Percentiles rank a stretch among this genome's conserved stretches.
phyloP scores from a whole-genome alignment of 2,113 vertebrate species.

The Gallinago paraguaiae region DNA sequence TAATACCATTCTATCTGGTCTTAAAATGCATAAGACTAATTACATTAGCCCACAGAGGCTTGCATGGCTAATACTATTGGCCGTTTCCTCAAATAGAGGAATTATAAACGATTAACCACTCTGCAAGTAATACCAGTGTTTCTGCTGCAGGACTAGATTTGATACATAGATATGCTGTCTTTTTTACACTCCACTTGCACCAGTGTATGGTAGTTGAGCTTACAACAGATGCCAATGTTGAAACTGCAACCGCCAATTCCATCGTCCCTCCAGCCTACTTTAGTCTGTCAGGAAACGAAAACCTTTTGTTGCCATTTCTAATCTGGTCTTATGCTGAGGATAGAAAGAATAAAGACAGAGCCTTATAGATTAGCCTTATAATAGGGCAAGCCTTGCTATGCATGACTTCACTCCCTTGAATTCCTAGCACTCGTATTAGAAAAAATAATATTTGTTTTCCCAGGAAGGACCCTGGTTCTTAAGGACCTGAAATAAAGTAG shows the following conservation, averaged over 20 bases:
- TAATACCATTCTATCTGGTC: conserved; percentile 60
- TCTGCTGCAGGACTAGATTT: not conserved
- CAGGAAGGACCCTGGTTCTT: not conserved
- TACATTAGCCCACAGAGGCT: conserved; percentile 62
- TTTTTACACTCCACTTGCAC: not conserved
- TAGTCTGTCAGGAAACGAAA: not conserved
- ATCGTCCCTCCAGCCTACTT: not conserved
- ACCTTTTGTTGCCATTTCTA: conserved; percentile 47
- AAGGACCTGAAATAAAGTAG: not conserved
- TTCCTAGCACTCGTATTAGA: not conserved
- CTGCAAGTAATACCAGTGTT: not conserved
- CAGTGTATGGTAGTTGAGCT: not conserved
- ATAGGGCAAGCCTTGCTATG: not conserved
- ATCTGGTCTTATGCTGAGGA: conserved; percentile 21
- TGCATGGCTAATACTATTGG: conserved; percentile 50
- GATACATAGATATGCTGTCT: not conserved
- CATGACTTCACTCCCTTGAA: not conserved
- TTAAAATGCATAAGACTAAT: conserved; percentile 63
- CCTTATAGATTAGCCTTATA: conserved; percentile 6
- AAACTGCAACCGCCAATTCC: not conserved
- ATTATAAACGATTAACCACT: conserved; percentile 45
- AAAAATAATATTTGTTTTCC: not conserved
- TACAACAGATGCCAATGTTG: not conserved
- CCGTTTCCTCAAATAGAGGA: conserved; percentile 52
- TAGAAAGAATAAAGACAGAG: conserved; percentile 35